A percentile compares a stretch with the other conserved stretches of the same genome.
phyloP scores from a whole-genome alignment of 1,140 invertebrate species.

The Drosophila baimaii region DNA sequence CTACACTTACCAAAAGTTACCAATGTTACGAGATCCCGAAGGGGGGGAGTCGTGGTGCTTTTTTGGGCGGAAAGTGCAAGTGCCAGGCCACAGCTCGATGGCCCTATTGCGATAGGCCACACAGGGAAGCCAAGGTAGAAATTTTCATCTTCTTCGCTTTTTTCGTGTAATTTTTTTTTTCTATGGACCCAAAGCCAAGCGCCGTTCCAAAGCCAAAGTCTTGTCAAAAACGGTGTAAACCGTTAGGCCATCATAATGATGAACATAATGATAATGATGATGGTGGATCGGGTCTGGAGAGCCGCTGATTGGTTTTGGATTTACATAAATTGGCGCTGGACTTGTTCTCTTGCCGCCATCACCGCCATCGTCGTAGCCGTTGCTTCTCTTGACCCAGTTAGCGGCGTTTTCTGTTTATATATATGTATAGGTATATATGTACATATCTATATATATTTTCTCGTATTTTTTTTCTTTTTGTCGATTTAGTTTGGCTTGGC shows the following conservation, averaged over 20 bases:
- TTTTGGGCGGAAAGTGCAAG: constrained; percentile 72
- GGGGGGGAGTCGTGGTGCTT: constrained; percentile 12
- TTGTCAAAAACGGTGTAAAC: constrained; percentile 61
- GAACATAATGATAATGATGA: constrained; percentile 54
- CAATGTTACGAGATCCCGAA: constrained; percentile 1
- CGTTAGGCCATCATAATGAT: constrained; percentile 51
- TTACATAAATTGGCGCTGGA: constrained; percentile 76
- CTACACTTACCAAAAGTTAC: constrained; percentile 16
- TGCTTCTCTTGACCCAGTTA: constrained; percentile 71
- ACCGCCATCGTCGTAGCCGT: background rate
- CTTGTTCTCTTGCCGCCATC: constrained; percentile 24
- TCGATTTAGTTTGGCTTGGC: constrained; percentile 11
- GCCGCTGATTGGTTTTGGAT: constrained; percentile 77
- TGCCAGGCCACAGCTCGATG: constrained; percentile 55
- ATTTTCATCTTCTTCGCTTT: background rate
- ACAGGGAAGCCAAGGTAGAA: background rate
- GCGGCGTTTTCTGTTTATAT: constrained; percentile 9
- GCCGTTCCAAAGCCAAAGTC: constrained; percentile 10
- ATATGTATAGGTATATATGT: too few species aligned
- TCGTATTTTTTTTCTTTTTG: background rate
- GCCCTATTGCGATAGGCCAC: constrained; percentile 67
- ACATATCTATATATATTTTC: background rate
- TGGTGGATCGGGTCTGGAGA: constrained; percentile 21
- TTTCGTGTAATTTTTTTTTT: background rate
- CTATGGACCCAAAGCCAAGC: constrained; percentile 3